A percentile compares a stretch with the other conserved stretches of the same genome.
Evolutionary conservation across 2,113 vertebrate species (phyloP).

Genomic region (Astatotilapia flaviijosephi): DNA sequence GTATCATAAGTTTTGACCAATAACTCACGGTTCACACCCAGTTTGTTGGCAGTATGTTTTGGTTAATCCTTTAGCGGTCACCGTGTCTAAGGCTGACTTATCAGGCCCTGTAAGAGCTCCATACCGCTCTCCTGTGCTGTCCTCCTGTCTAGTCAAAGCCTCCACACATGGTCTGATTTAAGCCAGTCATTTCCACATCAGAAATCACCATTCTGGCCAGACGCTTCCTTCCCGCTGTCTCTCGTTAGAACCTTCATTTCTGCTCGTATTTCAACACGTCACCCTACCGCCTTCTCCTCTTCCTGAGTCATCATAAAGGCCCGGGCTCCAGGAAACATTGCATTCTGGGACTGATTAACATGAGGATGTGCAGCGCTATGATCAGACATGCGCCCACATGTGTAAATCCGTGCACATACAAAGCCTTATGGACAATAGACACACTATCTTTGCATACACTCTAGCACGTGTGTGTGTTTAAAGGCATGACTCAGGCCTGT

Average conservation of each 20-base stretch:
- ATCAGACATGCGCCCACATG: not conserved
- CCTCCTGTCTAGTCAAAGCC: slow-evolving; percentile 18
- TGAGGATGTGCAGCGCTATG: slow-evolving; percentile 13
- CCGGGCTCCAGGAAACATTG: slow-evolving; percentile 16
- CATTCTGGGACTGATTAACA: slow-evolving; percentile 53
- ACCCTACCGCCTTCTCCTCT: slow-evolving; percentile 22
- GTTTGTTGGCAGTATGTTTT: not conserved
- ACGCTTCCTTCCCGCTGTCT: slow-evolving; percentile 51
- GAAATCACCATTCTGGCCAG: slow-evolving; percentile 49
- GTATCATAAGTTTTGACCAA: not conserved
- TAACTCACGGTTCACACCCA: not conserved
- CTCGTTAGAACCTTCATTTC: slow-evolving; percentile 51
- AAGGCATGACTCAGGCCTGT: slow-evolving; percentile 43
- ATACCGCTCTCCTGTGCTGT: not conserved
- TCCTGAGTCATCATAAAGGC: slow-evolving; percentile 25
- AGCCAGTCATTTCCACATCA: slow-evolving; percentile 60
- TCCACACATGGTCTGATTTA: slow-evolving; percentile 61
- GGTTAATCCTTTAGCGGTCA: not conserved
- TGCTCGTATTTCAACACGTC: slow-evolving; percentile 62
- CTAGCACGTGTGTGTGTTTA: not conserved
- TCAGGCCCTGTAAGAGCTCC: not conserved
- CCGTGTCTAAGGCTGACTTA: not conserved
- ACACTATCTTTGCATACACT: not conserved
- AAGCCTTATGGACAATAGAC: not conserved
- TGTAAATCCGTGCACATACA: not conserved